Percentiles rank a stretch among this genome's conserved stretches.
phyloP scores from a whole-genome alignment of 2,113 vertebrate genomes.

The Monarcha castaneiventris region DNA sequence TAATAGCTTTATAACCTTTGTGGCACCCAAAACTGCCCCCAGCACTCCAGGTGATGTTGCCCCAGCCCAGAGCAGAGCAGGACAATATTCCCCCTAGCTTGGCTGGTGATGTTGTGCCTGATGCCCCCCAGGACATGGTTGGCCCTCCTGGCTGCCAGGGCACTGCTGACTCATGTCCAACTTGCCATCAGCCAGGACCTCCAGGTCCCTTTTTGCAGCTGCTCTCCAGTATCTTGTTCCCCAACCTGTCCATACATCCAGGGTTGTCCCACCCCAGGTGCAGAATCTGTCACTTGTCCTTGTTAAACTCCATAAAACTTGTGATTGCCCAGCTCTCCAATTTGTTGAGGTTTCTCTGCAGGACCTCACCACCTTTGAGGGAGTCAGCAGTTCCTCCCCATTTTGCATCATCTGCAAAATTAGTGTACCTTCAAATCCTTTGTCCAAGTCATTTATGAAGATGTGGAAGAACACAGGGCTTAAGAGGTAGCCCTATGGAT shows the following conservation, averaged over 20 bases:
- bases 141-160: not conserved
- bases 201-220: not conserved
- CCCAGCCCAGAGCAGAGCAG: not conserved
- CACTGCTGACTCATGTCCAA: fast-evolving
- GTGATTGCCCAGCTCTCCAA: not conserved
- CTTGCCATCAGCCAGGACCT: fast-evolving
- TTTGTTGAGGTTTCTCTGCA: not conserved
- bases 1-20: not conserved
- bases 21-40: not conserved
- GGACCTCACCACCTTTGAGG: too few relatives aligned
- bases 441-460: not conserved
- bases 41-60: fast-evolving
- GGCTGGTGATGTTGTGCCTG: fast-evolving
- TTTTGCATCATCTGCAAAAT: not conserved
- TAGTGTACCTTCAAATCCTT: not conserved
- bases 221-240: not conserved
- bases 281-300: not conserved
- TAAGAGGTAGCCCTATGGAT: not conserved
- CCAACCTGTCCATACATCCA: not conserved
- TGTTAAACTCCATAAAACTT: not conserved
- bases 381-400: not conserved
- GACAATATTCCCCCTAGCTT: not conserved
- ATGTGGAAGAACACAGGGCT: not conserved
- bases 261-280: not conserved
- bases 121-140: fast-evolving